A percentile compares a stretch with the other conserved stretches of the same genome.
phyloP scores from a whole-genome alignment of 2,797 vertebrate species.

The Sylvia borin region DNA sequence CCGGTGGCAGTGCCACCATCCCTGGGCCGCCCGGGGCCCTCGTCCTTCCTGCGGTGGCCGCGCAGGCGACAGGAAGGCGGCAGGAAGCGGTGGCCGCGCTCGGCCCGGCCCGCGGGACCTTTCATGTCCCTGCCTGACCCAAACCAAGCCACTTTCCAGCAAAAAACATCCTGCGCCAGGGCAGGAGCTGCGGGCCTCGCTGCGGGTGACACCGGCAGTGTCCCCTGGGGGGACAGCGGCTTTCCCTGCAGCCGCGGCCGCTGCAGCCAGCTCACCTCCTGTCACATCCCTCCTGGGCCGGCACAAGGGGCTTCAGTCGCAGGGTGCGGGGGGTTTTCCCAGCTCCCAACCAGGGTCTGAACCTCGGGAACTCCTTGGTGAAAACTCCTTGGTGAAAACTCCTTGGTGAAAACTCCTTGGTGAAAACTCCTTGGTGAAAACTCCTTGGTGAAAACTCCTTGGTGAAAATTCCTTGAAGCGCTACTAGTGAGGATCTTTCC shows the following conservation, averaged over 20 bases:
- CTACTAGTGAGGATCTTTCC: background rate
- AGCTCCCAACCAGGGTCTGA: fast-evolving
- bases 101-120: background rate
- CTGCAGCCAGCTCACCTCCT: background rate
- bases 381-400: background rate
- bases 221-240: fast-evolving
- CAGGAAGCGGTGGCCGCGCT: slow-evolving; percentile 35
- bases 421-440: too few relatives aligned
- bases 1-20: background rate
- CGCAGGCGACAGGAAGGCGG: slow-evolving; percentile 55
- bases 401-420: too few relatives aligned
- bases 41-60: slow-evolving; percentile 8
- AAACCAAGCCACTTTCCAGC: slow-evolving; percentile 3
- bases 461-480: too few relatives aligned
- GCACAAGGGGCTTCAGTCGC: background rate
- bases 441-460: background rate
- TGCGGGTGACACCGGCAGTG: fast-evolving
- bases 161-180: slow-evolving; percentile 32
- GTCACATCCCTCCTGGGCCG: background rate
- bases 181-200: background rate
- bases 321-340: fast-evolving
- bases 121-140: slow-evolving; percentile 49
- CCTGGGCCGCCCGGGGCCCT: fast-evolving
- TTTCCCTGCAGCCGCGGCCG: background rate
- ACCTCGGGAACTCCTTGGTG: background rate